Conservation (phyloP, 1,140 invertebrate species). For the Papilio xuthus region DNA sequence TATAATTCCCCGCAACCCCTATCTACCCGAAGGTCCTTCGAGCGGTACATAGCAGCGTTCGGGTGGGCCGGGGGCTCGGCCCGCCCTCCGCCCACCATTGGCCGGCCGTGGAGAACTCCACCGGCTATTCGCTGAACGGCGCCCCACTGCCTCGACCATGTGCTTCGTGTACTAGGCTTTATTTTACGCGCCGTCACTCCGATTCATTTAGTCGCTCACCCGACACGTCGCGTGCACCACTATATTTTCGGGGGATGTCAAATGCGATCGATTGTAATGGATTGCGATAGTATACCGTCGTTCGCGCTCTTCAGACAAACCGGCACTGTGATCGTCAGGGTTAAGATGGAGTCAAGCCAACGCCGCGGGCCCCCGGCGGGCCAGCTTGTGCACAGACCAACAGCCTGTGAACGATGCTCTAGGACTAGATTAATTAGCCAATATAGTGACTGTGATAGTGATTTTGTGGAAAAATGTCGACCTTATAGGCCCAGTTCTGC, state of each 20-base stretch:
- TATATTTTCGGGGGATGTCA: constrained; percentile 71
- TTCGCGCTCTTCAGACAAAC: constrained; percentile 65
- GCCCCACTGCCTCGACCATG: constrained; percentile 64
- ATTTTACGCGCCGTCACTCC: constrained; percentile 73
- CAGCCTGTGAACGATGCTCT: constrained; percentile 69
- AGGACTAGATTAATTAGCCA: constrained; percentile 72
- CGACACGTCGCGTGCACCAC: constrained; percentile 70
- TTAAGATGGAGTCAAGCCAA: constrained; percentile 63
- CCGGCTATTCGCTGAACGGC: constrained; percentile 60
- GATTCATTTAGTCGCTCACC: constrained; percentile 75
- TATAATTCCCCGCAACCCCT: constrained; percentile 61
- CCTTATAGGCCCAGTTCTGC: constrained; percentile 65
- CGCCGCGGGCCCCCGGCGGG: constrained; percentile 51
- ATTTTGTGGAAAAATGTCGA: constrained; percentile 64
- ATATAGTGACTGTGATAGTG: constrained; percentile 79
- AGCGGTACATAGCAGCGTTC: constrained; percentile 55
- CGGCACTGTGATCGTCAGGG: constrained; percentile 72
- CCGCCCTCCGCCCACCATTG: constrained; percentile 61
- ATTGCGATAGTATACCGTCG: constrained; percentile 64
- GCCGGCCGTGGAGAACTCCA: constrained; percentile 56
- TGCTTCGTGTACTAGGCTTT: constrained; percentile 68
- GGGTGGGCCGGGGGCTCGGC: constrained; percentile 62
- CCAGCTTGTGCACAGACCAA: constrained; percentile 51
- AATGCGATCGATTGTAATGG: constrained; percentile 67
- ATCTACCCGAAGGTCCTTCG: constrained; percentile 44